Conservation (phyloP, 1,140 invertebrate genomes). For the Drosophila bocki region DNA sequence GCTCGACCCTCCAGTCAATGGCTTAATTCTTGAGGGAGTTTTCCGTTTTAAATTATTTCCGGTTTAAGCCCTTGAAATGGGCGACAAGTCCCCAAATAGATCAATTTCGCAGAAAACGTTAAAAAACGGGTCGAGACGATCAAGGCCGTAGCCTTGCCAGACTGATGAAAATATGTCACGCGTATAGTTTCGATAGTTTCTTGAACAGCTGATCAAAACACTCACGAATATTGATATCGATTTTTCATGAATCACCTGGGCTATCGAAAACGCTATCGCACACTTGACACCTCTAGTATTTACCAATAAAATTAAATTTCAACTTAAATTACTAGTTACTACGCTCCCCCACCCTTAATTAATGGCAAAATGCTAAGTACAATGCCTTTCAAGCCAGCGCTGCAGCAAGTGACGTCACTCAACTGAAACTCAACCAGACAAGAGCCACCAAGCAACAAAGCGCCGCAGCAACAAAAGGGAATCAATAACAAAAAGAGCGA, state of each 20-base stretch:
- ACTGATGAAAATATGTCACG: not conserved
- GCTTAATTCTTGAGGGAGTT: not conserved
- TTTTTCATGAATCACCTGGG: conserved; percentile 14
- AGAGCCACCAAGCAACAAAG: conserved; percentile 11
- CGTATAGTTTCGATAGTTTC: not conserved
- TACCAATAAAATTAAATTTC: conserved; percentile 61
- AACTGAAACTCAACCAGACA: conserved; percentile 32
- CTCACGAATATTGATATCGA: conserved; percentile 3
- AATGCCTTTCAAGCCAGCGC: conserved; percentile 40
- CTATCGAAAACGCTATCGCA: conserved; percentile 25
- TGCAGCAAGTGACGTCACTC: conserved; percentile 46
- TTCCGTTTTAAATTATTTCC: not conserved
- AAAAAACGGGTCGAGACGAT: not conserved
- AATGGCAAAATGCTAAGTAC: conserved; percentile 58
- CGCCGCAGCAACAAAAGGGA: conserved; percentile 44
- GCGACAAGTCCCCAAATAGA: too few species aligned
- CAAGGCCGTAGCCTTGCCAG: not conserved
- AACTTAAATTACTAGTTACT: conserved; percentile 57
- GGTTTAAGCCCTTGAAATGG: too few species aligned
- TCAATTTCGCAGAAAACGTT: not conserved
- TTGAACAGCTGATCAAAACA: not conserved
- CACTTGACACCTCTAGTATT: conserved; percentile 31
- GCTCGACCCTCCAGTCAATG: not conserved
- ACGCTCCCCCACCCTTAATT: conserved; percentile 4
- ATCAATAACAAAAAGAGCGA: conserved; percentile 46